Evolutionary conservation across 2,888 invertebrate genomes (phyloP).

Genomic region (Melinaea menophilus): DNA sequence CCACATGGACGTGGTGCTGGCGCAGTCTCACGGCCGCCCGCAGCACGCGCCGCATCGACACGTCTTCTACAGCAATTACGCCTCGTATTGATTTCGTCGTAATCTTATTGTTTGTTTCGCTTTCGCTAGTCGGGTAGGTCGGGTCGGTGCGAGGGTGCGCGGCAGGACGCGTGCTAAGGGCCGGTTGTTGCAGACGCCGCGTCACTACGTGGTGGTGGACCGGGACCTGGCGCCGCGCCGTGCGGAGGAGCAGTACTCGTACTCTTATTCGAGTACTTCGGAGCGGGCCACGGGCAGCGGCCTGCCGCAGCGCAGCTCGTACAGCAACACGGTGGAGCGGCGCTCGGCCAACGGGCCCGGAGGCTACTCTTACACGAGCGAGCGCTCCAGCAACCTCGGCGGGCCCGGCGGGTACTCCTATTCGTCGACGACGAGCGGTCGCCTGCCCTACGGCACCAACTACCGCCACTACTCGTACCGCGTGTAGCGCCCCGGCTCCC

Average conservation of each 20-base stretch:
- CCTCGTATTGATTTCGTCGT: conserved; percentile 59
- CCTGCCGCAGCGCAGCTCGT: conserved; percentile 80
- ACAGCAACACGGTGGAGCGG: conserved; percentile 83
- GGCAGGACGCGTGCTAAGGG: conserved; percentile 47
- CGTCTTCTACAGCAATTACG: conserved; percentile 76
- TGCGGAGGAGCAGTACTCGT: conserved; percentile 91
- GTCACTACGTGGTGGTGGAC: conserved; percentile 91
- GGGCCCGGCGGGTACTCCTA: conserved; percentile 92
- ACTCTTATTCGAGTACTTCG: conserved; percentile 85
- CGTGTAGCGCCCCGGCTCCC: conserved; percentile 80
- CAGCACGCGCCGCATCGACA: conserved; percentile 69
- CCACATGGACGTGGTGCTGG: conserved; percentile 82
- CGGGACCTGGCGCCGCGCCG: conserved; percentile 83
- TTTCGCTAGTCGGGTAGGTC: conserved; percentile 64
- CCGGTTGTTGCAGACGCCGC: conserved; percentile 88
- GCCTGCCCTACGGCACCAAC: conserved; percentile 88
- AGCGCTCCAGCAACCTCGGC: conserved; percentile 83
- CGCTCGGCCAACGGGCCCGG: conserved; percentile 84
- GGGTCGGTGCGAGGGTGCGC: conserved; percentile 46
- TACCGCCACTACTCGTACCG: conserved; percentile 93
- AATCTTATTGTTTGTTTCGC: conserved; percentile 56
- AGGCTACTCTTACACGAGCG: conserved; percentile 86
- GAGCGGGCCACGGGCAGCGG: conserved; percentile 67
- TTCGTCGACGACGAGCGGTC: conserved; percentile 86
- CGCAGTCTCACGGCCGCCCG: conserved; percentile 78